Evolutionary conservation across 2,888 invertebrate genomes (phyloP), one percentile per base, ranked within the genome.

Genomic region (Neoscelio sp.): DNA sequence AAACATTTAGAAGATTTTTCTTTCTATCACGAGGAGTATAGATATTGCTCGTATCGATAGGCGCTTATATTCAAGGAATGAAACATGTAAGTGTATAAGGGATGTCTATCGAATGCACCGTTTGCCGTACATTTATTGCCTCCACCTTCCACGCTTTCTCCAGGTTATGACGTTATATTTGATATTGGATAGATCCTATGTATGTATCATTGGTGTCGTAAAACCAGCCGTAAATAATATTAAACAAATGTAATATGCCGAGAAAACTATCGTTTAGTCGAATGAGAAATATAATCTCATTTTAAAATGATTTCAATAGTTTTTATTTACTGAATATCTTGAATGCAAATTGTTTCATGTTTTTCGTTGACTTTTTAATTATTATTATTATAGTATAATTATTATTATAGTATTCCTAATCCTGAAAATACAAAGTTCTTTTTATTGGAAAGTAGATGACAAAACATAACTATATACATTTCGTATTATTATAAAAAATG

Each of bases 101-200:
- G 86, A 85, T 85, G 87, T 86, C 88, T 89, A 88, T 89, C 87
- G 89, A 83, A 82, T 87, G 82, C 87, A 87, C 86, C 88, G 89
- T 89, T 90, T 88, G 87, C 88, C 87, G 89, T 89, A 89, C 88
- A 88, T 90, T 90, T 90, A 89, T 89, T 89, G 89, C 89, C 85
- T 84, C 84, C 83, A 85, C 84, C 85, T 83, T 83, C 80, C 82
- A 82, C 85, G 83, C 83, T 85, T 86, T 84, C 84, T 80, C 83
- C 76, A 81, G 86, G 87, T 88, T 89, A 88, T 87, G 89, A 89
- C 87, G 89, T 89, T 90, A 90, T 90, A 89, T 89, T 90, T 89
- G 89, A 90, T 90, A 90, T 90, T 89, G 89, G 89, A 88, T 89
- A 88, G 88, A 89, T 87, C 87, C 82, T 84, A 84, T 88, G 88